These are phyloP conservation scores for Onychomys leucogaster DNA, from an alignment of 2,797 vertebrate genomes.

Conservation along the genomic window DNA sequence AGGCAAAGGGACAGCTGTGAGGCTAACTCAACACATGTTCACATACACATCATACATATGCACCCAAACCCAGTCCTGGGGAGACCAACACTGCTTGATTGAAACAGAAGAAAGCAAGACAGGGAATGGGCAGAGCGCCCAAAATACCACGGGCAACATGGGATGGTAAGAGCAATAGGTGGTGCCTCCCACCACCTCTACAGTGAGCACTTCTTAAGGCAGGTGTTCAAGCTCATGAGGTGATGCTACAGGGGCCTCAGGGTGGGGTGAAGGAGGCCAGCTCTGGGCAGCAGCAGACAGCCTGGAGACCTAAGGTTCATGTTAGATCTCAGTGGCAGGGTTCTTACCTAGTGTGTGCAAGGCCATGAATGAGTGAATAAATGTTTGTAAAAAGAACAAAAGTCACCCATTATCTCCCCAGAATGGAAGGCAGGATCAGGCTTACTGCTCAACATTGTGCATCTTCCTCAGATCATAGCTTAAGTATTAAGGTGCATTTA, in stretches of 20 bases:
- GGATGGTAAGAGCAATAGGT: not conserved
- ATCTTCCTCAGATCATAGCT: not conserved
- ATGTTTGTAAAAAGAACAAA: not conserved
- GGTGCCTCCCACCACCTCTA: too few relatives aligned
- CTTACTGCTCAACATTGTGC: not conserved
- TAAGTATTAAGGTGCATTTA: not conserved
- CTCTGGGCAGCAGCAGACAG: not conserved
- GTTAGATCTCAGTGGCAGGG: not conserved
- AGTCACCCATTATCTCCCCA: not conserved
- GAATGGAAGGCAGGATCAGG: not conserved
- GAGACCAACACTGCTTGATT: not conserved
- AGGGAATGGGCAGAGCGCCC: not conserved
- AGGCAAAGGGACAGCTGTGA: not conserved
- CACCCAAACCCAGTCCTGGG: not conserved
- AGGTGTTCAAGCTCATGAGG: not conserved
- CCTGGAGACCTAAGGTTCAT: not conserved
- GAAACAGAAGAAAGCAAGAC: not conserved
- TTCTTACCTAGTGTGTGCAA: not conserved
- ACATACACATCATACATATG: too few relatives aligned
- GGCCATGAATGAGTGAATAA: too few relatives aligned
- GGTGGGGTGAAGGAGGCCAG: not conserved
- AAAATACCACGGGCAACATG: not conserved
- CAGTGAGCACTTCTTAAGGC: not conserved
- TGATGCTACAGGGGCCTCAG: not conserved
- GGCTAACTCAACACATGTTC: not conserved